Evolutionary conservation across 1,140 invertebrate genomes (phyloP), one percentile per base, ranked within the genome.

Genomic region (Spodoptera litura): DNA sequence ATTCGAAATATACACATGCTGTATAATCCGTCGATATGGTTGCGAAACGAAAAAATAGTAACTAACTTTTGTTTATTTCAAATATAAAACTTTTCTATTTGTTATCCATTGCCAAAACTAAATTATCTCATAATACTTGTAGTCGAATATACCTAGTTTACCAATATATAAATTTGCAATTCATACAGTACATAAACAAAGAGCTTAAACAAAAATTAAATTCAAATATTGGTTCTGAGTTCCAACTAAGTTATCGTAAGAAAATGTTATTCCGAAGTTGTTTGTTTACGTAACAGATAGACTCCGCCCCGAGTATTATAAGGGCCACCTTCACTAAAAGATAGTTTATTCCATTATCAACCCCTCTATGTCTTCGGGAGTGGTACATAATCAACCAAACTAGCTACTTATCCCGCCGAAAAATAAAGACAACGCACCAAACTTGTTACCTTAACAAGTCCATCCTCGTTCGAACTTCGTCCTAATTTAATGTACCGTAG

Each of bases 401-500:
- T 62, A 15, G 58, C 49, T 62, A 75, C 73, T 75, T 75, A 64
- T 62, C 44, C 59, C 59, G 12, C 51, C 71, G 35, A 66, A 55
- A 77, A 77, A 77, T 66, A 56, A 20, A 77, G 74, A 77, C 61
- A 68, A 77, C 61, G 74, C 61, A 68, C 51, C 70, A 56, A 72
- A 73, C 70, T 79, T 73, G 78, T 71, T 79, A 73, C 62, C 56
- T 81, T 78, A 70, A 78, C 76, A 78, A 78, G 66, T 78, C 77
- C 58, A 72, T 78, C 77, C 66, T 78, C 76, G 66, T 71, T 68
- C 77, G 71, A 76, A 77, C 66, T 81, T 70, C 71, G 71, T 55
- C 77, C 73, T 82, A 82, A 82, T 79, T 72, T 78, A 79, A 82
- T 82, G 59, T 75, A 78, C 80, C 81, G 56, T 84, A 85, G 80